Evolutionary conservation across 2,113 vertebrate genomes (phyloP).

Genomic region (Dryoscopus gambensis): DNA sequence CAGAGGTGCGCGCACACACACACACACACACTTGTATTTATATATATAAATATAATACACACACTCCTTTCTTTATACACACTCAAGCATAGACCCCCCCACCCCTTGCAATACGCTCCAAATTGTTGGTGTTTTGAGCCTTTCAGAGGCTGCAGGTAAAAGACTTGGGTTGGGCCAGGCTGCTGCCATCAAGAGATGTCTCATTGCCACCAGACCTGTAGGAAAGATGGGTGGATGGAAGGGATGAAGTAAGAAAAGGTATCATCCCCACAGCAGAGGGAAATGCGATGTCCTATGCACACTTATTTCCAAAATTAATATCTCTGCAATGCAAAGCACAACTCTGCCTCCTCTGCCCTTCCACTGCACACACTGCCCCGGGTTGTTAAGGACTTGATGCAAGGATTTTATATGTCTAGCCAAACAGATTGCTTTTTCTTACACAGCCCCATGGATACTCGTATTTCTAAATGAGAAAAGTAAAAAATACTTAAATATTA

Average conservation of each 20-base stretch:
- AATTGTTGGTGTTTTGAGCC: neutral
- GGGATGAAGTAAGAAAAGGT: neutral
- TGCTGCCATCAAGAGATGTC: neutral
- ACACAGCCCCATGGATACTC: neutral
- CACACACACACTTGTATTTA: neutral
- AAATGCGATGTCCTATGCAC: neutral
- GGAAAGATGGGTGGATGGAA: neutral
- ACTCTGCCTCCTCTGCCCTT: neutral
- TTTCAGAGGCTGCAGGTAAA: neutral
- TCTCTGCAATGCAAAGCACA: neutral
- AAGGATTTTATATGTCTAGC: neutral
- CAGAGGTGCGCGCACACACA: neutral
- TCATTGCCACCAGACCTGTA: neutral
- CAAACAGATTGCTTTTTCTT: neutral
- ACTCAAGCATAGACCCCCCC: fast-evolving
- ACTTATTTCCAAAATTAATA: neutral
- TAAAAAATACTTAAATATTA: neutral
- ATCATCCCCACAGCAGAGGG: neutral
- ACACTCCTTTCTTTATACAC: neutral
- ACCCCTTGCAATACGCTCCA: neutral
- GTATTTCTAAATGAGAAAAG: neutral
- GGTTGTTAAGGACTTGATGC: neutral
- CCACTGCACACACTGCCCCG: neutral
- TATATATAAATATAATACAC: neutral
- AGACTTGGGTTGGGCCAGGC: neutral